phyloP scores from a whole-genome alignment of 2,797 vertebrate genomes.

The Phataginus tricuspis region DNA sequence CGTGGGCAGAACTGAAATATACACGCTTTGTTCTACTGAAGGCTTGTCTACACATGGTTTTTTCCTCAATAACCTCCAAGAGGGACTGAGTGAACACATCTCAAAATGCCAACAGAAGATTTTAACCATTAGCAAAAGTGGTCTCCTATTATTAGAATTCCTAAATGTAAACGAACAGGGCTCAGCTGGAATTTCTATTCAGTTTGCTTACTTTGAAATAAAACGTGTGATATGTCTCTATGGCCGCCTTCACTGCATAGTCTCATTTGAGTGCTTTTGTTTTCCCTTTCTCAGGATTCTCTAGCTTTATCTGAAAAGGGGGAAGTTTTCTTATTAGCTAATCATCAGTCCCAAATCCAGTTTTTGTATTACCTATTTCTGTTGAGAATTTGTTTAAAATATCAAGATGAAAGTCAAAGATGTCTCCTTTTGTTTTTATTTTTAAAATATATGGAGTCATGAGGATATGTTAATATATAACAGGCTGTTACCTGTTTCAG shows the following conservation, averaged over 20 bases:
- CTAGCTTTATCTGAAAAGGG: neutral
- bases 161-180: constrained; percentile 8
- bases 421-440: neutral
- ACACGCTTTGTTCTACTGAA: constrained; percentile 62
- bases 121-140: constrained; percentile 9
- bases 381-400: neutral
- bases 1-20: constrained; percentile 38
- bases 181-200: constrained; percentile 12
- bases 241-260: neutral
- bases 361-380: neutral
- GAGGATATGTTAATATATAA: neutral
- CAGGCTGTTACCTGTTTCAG: neutral
- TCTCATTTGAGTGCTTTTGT: neutral
- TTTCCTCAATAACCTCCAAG: constrained; percentile 41
- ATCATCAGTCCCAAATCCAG: neutral
- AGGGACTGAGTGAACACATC: constrained; percentile 28
- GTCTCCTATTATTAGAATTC: constrained; percentile 36
- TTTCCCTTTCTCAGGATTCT: neutral
- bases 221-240: neutral
- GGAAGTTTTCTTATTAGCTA: neutral
- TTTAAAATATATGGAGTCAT: neutral
- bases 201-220: constrained; percentile 1
- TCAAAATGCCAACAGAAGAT: neutral
- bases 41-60: constrained; percentile 53
- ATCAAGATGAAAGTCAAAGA: neutral